A percentile compares a stretch with the other conserved stretches of the same genome.
Evolutionary conservation across 1,140 invertebrate species (phyloP).

Genomic region (Carposina sasakii): DNA sequence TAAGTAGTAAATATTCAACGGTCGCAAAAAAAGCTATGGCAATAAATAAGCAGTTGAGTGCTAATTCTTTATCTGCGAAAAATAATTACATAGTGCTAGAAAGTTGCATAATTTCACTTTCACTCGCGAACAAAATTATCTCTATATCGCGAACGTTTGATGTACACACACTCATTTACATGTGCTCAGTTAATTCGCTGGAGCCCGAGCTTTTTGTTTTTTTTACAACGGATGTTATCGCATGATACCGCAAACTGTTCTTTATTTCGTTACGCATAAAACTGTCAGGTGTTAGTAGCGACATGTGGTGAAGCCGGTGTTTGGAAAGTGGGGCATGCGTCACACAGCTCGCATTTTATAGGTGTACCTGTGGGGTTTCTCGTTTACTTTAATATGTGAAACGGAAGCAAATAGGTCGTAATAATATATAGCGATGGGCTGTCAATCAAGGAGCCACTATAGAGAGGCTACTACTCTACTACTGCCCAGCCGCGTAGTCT

Average conservation of each 20-base stretch:
- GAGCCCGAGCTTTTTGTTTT: slow-evolving; percentile 20
- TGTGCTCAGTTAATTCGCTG: slow-evolving; percentile 30
- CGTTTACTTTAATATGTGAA: slow-evolving; percentile 48
- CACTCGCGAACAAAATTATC: slow-evolving; percentile 54
- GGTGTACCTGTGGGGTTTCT: slow-evolving; percentile 52
- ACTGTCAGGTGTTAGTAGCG: slow-evolving; percentile 38
- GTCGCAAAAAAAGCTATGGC: background rate
- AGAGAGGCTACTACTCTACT: too few species aligned
- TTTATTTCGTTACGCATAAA: slow-evolving; percentile 40
- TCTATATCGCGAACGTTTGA: slow-evolving; percentile 50
- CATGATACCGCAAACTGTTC: slow-evolving; percentile 28
- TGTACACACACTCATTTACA: slow-evolving; percentile 42
- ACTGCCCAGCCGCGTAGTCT: too few species aligned
- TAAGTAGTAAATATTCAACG: background rate
- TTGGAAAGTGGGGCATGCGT: slow-evolving; percentile 63
- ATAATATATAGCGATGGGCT: slow-evolving; percentile 9
- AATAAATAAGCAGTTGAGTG: background rate
- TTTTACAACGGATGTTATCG: slow-evolving; percentile 16
- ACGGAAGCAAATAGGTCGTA: slow-evolving; percentile 21
- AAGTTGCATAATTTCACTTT: slow-evolving; percentile 70
- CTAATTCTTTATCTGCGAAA: background rate
- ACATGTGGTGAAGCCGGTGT: slow-evolving; percentile 45
- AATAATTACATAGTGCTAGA: slow-evolving; percentile 32
- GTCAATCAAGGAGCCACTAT: too few species aligned
- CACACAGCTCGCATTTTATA: slow-evolving; percentile 64